These are phyloP conservation scores for Vultur gryphus DNA, from an alignment of 2,797 vertebrate species.

Conservation along the genomic window DNA sequence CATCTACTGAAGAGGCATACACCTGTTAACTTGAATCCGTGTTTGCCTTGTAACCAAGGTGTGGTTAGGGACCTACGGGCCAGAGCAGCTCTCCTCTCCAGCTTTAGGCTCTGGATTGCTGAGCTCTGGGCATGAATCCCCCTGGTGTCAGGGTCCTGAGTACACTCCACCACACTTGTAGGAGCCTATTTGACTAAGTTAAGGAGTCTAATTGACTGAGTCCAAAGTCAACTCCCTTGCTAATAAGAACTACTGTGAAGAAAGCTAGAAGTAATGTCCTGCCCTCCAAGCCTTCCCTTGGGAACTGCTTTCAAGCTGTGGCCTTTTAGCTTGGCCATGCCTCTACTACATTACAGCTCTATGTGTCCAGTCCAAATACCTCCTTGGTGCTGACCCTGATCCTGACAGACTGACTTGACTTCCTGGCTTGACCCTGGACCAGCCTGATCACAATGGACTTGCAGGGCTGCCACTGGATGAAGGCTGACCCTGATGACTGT, in stretches of 20 bases:
- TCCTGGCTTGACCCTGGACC: not conserved
- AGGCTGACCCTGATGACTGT: not conserved
- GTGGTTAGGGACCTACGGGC: not conserved
- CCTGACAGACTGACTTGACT: not conserved
- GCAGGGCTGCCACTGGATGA: not conserved
- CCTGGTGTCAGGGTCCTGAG: not conserved
- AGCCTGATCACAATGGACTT: not conserved
- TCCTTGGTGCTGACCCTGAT: not conserved
- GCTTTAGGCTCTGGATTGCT: not conserved
- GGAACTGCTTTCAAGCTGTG: not conserved
- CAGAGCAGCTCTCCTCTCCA: not conserved
- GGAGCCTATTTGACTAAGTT: not conserved
- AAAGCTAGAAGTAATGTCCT: not conserved
- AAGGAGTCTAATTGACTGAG: not conserved
- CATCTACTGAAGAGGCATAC: not conserved
- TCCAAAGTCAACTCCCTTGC: not conserved
- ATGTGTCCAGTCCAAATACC: not conserved
- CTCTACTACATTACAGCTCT: not conserved
- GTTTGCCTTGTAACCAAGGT: not conserved
- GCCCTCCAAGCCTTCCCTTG: not conserved
- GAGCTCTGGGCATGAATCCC: not conserved
- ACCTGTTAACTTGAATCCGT: not conserved
- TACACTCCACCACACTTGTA: rapidly evolving
- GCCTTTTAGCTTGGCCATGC: not conserved
- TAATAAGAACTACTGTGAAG: not conserved